Base-by-base conservation (phyloP, 2,888 invertebrate genomes). In the Lysandra coridon region DNA sequence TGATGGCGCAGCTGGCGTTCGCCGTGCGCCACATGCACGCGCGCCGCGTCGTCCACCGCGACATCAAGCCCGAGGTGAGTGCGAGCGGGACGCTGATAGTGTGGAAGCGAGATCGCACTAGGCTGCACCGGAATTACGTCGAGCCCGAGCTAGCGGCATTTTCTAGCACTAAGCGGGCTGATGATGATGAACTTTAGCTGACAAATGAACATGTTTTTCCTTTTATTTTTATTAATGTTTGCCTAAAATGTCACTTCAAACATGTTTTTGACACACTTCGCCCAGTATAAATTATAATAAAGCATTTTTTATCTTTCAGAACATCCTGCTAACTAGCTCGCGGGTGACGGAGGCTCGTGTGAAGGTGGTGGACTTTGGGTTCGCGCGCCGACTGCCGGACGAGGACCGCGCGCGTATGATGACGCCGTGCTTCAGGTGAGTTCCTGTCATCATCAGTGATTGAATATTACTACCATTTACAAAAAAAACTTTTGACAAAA, bases 331-430 rank as follows among this genome's bases (percentile, higher is more conserved):
- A 44, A 89, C 90, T 2, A 89, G 88, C 69, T 83, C 83, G 12
- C 85, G 88, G 0, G 84, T 92, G 74, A 83, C 83, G 82, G 93
- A 93, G 80, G 92, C 94, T 0, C 86, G 86, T 0, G 96, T 99
- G 33, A 98, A 99, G 89, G 96, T 99, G 69, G 98, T 99, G 1
- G 99, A 99, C 93, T 99, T 99, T 90, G 99, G 99, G 12, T 99
- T 99, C 92, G 98, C 99, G 23, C 95, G 98, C n/a, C 90, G 89
- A 30, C 79, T 88, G 78, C 93, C 93, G 49, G 90, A 86, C 44
- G 84, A 89, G 1, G 85, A 86, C 7, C 88, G 89, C 1, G 87
- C 89, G 53, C 81, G 91, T 1, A 95, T 95, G 94, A 93, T 92
- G 91, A 98, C 98, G 0, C 99, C 99, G 0, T 99, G 99, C 88